Evolutionary conservation across 2,797 vertebrate genomes (phyloP).

Genomic region (Rhyacichthys aspro): DNA sequence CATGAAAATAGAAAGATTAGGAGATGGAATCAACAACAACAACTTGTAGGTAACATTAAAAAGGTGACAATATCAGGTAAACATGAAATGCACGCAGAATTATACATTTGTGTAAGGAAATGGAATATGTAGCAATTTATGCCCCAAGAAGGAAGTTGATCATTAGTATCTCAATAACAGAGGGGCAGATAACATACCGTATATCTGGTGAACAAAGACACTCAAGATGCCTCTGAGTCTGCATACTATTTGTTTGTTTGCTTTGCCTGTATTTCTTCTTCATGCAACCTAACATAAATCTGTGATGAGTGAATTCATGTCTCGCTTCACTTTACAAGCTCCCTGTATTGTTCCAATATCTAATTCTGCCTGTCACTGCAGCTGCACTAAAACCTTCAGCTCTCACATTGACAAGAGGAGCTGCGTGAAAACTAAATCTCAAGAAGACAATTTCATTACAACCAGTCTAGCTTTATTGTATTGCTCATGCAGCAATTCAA

Average conservation of each 20-base stretch:
- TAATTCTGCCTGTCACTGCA: slow-evolving; percentile 43
- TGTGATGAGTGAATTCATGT: slow-evolving; percentile 12
- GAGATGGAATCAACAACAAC: no score
- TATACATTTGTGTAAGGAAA: no score
- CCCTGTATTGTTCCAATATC: slow-evolving; percentile 17
- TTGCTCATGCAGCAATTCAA: slow-evolving; percentile 52
- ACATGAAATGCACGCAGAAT: no score
- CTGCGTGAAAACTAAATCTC: slow-evolving; percentile 46
- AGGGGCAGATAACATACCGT: background rate
- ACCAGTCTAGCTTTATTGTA: slow-evolving; percentile 52
- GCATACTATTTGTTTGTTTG: background rate
- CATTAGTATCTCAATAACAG: background rate
- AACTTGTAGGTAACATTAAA: no score
- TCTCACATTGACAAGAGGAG: slow-evolving; percentile 7
- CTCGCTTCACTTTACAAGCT: slow-evolving; percentile 20
- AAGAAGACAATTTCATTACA: slow-evolving; percentile 58
- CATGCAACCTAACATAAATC: background rate
- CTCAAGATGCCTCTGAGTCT: background rate
- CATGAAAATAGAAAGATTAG: no score
- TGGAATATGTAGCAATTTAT: no score
- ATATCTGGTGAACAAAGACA: background rate
- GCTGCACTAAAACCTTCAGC: slow-evolving; percentile 23
- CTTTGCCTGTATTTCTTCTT: background rate
- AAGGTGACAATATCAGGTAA: no score
- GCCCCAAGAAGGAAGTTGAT: no score